These are phyloP conservation scores for Caenorhabditis elegans DNA, from an alignment of 1,140 invertebrate genomes.

Conservation along the genomic window WBcel235 BX284606.5:4589501-4590000, in stretches of 20 bases:
- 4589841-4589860: constrained; percentile 94
- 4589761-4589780: too few species aligned
- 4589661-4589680: constrained; percentile 18
- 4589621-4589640: constrained; percentile 19
- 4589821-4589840: constrained; percentile 85
- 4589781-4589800: background rate
- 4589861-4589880: constrained; percentile 76
- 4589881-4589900: constrained; percentile 34
- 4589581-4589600: too few species aligned
- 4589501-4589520: too few species aligned
- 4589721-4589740: constrained; percentile 8
- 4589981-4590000: background rate
- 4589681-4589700: background rate
- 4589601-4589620: too few species aligned
- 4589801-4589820: constrained; percentile 78
- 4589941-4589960: background rate
- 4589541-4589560: too few species aligned
- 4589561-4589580: too few species aligned
- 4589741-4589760: background rate
- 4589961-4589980: background rate
- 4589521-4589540: too few species aligned
- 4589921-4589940: constrained; percentile 16
- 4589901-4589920: constrained; percentile 39
- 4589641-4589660: background rate
- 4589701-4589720: background rate